Evolutionary conservation across 2,888 invertebrate genomes (phyloP).

Genomic region (Antitype chi): DNA sequence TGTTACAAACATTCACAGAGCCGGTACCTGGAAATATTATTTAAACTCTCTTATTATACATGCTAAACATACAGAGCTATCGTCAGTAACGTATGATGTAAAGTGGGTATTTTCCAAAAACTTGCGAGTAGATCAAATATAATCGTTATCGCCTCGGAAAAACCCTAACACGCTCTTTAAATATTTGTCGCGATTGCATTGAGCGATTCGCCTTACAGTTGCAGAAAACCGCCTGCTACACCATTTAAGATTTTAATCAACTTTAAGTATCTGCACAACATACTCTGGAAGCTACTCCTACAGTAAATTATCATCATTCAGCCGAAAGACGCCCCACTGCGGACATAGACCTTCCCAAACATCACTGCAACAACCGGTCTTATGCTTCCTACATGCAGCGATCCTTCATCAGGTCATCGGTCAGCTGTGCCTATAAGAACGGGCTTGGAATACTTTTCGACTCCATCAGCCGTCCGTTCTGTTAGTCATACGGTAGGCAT

Average conservation of each 20-base stretch:
- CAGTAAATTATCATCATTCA: not conserved
- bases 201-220: not conserved
- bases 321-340: not conserved
- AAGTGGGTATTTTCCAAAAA: not conserved
- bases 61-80: not conserved
- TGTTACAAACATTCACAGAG: conserved; percentile 94
- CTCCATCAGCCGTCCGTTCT: not conserved
- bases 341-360: not conserved
- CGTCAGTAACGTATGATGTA: not conserved
- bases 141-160: not conserved
- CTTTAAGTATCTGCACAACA: not conserved
- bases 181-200: too few relatives aligned
- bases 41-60: not conserved
- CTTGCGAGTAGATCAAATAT: not conserved
- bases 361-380: not conserved
- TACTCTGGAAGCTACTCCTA: not conserved
- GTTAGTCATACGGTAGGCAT: too few relatives aligned
- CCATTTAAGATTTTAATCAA: not conserved
- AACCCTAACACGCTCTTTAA: too few relatives aligned
- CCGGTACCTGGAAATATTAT: conserved; percentile 91
- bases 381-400: not conserved
- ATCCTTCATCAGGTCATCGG: not conserved
- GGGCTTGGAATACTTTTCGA: not conserved
- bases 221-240: not conserved
- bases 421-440: not conserved